These are phyloP conservation scores for Chinchilla lanigera DNA, from an alignment of 2,113 vertebrate genomes.

Conservation along the genomic window DNA sequence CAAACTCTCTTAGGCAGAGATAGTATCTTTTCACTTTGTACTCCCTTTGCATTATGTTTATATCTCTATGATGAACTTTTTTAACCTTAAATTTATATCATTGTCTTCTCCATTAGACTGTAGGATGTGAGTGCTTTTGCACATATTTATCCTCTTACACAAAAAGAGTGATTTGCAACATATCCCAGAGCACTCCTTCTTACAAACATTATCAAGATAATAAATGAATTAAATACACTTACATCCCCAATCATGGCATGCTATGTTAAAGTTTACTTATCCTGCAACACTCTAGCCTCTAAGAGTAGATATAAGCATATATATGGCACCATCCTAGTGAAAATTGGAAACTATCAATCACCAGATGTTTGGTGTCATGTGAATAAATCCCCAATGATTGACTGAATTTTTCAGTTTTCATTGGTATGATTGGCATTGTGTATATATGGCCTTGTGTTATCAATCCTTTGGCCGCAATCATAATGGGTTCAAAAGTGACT, in stretches of 20 bases:
- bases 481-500: not conserved
- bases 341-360: constrained; percentile 58
- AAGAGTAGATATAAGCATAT: not conserved
- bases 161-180: not conserved
- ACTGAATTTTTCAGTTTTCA: constrained; percentile 73
- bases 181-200: not conserved
- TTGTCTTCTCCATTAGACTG: not conserved
- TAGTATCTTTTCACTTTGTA: not conserved
- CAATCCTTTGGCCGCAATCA: not conserved
- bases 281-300: not conserved
- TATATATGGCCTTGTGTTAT: constrained; percentile 28
- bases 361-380: constrained; percentile 64
- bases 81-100: too few species aligned
- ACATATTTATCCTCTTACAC: not conserved
- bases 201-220: not conserved
- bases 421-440: constrained; percentile 61
- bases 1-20: not conserved
- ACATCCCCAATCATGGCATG: not conserved
- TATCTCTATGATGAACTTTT: too few species aligned
- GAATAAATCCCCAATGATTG: constrained; percentile 57
- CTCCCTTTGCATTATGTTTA: not conserved
- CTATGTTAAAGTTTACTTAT: not conserved
- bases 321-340: not conserved
- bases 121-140: not conserved
- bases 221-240: not conserved